Conservation (phyloP, 2,888 invertebrate genomes). For the Luffia ferchaultella region DNA sequence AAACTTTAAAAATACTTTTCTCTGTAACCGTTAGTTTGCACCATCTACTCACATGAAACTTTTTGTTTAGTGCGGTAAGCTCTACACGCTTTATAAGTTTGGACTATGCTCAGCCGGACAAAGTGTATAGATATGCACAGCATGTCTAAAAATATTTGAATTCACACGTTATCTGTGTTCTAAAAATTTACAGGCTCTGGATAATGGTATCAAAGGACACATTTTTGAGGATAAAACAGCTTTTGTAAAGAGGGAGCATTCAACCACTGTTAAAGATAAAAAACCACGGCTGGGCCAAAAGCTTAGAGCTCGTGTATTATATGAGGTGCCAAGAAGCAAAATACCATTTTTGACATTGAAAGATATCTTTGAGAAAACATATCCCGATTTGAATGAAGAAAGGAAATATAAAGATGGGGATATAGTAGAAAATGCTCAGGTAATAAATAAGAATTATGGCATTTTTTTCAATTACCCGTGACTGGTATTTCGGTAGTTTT, state of each 20-base stretch:
- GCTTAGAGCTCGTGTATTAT: conserved; percentile 70
- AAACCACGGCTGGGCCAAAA: conserved; percentile 51
- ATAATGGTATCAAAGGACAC: conserved; percentile 62
- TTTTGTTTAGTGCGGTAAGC: too few species aligned
- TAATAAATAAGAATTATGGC: conserved; percentile 19
- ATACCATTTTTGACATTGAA: conserved; percentile 70
- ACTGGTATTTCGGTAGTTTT: background rate
- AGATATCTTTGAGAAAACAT: conserved; percentile 36
- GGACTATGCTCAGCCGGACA: too few species aligned
- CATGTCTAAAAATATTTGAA: too few species aligned
- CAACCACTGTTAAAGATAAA: conserved; percentile 40
- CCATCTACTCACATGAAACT: too few species aligned
- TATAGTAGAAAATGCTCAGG: conserved; percentile 65
- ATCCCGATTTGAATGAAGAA: conserved; percentile 34
- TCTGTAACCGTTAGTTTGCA: too few species aligned
- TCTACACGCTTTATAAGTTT: too few species aligned
- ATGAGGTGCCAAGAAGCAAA: conserved; percentile 73
- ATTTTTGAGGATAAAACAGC: conserved; percentile 51
- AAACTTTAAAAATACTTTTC: too few species aligned
- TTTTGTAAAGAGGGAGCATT: conserved; percentile 62
- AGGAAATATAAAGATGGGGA: conserved; percentile 58
- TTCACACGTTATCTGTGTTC: too few species aligned
- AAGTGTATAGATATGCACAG: too few species aligned
- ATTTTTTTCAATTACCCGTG: background rate
- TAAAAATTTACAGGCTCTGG: conserved; percentile 34